Percentiles rank a stretch among this genome's conserved stretches.
Conservation (phyloP, 2,888 invertebrate genomes). For the Limnephilus rhombicus region DNA sequence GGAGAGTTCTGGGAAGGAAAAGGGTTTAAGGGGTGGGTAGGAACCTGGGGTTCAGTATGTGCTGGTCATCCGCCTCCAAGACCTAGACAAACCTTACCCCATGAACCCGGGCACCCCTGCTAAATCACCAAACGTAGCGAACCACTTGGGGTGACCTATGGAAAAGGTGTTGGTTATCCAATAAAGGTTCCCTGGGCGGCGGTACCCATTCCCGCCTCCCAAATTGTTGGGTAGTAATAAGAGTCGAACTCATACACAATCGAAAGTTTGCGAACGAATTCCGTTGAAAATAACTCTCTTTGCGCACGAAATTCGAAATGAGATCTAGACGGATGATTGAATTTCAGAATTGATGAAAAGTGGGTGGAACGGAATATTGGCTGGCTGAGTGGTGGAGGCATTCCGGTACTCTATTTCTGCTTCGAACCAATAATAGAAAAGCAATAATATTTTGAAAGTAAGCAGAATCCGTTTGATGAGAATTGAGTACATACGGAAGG, state of each 20-base stretch:
- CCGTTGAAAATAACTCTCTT: background rate
- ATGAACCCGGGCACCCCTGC: too few relatives aligned
- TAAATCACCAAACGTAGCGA: too few relatives aligned
- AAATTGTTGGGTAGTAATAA: background rate
- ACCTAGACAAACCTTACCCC: too few relatives aligned
- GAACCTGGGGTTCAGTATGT: too few relatives aligned
- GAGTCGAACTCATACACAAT: background rate
- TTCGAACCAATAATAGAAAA: background rate
- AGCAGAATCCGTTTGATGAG: background rate
- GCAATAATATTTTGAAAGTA: background rate
- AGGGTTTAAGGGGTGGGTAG: too few relatives aligned
- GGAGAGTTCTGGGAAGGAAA: too few relatives aligned
- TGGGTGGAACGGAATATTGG: conserved; percentile 13
- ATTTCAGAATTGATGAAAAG: conserved; percentile 19
- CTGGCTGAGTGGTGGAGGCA: background rate
- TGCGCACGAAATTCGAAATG: conserved; percentile 5
- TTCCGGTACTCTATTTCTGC: background rate
- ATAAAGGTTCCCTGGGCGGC: too few relatives aligned
- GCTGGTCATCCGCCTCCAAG: too few relatives aligned
- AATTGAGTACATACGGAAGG: background rate
- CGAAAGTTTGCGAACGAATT: background rate
- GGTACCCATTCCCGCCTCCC: too few relatives aligned
- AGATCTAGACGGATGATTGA: conserved; percentile 16
- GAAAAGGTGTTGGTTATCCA: too few relatives aligned
- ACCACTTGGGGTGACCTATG: too few relatives aligned